These are phyloP conservation scores for Porites lobata DNA, from an alignment of 92 coral and sea anemone genomes.

Conservation along the genomic window DNA sequence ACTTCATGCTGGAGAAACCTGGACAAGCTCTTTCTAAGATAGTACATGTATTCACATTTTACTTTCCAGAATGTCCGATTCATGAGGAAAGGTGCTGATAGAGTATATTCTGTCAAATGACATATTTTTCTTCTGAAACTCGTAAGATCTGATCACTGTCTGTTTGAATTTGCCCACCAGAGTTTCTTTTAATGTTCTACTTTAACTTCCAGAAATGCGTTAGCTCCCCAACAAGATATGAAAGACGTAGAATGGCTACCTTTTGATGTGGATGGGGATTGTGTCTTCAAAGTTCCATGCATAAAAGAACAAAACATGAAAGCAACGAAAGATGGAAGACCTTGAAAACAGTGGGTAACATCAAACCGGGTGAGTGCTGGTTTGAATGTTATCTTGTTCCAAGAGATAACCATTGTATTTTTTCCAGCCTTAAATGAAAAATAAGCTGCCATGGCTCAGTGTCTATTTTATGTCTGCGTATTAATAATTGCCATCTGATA, in stretches of 20 bases:
- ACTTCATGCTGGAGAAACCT: conserved; percentile 39
- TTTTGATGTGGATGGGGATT: conserved; percentile 41
- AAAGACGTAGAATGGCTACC: conserved; percentile 41
- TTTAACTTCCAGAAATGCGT: conserved; percentile 27
- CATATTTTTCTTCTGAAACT: conserved; percentile 30
- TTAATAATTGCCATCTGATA: too few species aligned
- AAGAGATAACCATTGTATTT: background rate
- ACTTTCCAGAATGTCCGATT: conserved; percentile 46
- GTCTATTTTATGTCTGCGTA: too few species aligned
- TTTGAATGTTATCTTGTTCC: conserved; percentile 6
- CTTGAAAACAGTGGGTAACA: conserved; percentile 32
- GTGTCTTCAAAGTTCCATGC: conserved; percentile 34
- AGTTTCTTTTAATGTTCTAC: conserved; percentile 1
- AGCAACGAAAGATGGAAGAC: conserved; percentile 36
- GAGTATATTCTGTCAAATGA: conserved; percentile 29
- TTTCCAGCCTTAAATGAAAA: conserved; percentile 6
- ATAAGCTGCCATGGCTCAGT: too few species aligned
- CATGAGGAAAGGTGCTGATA: conserved; percentile 43
- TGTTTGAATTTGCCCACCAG: conserved; percentile 19
- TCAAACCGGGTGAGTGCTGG: conserved; percentile 20
- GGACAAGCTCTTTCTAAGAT: conserved; percentile 35
- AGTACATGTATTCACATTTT: conserved; percentile 30
- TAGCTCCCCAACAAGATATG: conserved; percentile 23
- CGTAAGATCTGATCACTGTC: background rate
- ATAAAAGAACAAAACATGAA: conserved; percentile 24